Evolutionary conservation across 2,113 vertebrate genomes (phyloP).

Genomic region (Rhodinocichla rosea): DNA sequence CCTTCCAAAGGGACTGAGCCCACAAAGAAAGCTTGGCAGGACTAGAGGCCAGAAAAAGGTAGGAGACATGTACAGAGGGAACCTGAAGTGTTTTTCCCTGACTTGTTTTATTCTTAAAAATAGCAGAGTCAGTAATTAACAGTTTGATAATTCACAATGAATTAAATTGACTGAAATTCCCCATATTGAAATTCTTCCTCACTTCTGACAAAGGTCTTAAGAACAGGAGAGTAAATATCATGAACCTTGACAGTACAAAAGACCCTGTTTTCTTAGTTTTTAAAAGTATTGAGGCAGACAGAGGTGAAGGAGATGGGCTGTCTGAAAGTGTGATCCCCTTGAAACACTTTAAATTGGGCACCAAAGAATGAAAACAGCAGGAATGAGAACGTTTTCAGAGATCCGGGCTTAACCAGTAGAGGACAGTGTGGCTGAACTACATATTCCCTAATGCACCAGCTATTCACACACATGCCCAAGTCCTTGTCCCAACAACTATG

Average conservation of each 20-base stretch:
- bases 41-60: neutral
- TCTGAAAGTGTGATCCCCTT: neutral
- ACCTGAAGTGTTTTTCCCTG: neutral
- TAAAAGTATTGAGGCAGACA: neutral
- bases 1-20: neutral
- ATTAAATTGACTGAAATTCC: neutral
- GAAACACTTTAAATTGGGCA: neutral
- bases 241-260: neutral
- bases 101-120: neutral
- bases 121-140: neutral
- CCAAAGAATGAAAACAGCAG: neutral
- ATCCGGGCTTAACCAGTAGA: neutral
- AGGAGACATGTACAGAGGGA: neutral
- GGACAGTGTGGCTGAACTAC: neutral
- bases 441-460: neutral
- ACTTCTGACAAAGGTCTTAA: neutral
- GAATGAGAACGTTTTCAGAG: neutral
- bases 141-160: neutral
- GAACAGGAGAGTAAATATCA: neutral
- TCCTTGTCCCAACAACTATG: neutral
- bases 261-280: neutral
- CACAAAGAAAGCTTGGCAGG: neutral
- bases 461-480: neutral
- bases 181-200: neutral
- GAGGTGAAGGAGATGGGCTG: neutral